A percentile compares a stretch with the other conserved stretches of the same genome.
phyloP scores from a whole-genome alignment of 2,888 invertebrate genomes.

The Parnassius apollo region DNA sequence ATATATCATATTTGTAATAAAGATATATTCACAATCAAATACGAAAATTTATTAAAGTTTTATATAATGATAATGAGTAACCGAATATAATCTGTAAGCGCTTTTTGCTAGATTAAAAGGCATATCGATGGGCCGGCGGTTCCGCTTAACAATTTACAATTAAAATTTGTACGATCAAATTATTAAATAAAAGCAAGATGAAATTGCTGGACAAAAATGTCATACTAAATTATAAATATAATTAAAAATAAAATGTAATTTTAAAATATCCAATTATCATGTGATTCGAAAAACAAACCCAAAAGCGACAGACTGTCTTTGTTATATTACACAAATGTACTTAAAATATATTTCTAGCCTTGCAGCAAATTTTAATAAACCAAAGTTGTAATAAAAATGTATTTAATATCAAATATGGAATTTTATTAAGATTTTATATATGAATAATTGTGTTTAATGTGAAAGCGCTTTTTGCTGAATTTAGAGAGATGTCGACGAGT shows the following conservation, averaged over 20 bases:
- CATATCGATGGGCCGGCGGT: conserved; percentile 40
- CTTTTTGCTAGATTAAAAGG: conserved; percentile 13
- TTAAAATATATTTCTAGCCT: conserved; percentile 1
- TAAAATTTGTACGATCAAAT: neutral
- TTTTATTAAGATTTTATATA: neutral
- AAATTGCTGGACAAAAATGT: neutral
- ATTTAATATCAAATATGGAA: conserved; percentile 5
- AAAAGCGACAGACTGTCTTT: too few species aligned
- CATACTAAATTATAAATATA: conserved; percentile 7
- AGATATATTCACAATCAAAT: conserved; percentile 9
- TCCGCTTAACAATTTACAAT: conserved; percentile 31
- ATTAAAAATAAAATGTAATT: conserved; percentile 11
- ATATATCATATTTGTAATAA: neutral
- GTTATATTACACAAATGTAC: too few species aligned
- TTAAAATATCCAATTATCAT: too few species aligned
- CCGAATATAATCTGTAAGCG: conserved; percentile 4
- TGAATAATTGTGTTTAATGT: conserved; percentile 4
- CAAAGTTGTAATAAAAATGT: neutral
- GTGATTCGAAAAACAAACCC: too few species aligned
- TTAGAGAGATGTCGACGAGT: conserved; percentile 33
- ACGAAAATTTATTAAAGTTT: neutral
- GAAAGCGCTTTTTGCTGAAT: conserved; percentile 6
- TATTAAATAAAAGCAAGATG: neutral
- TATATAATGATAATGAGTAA: neutral
- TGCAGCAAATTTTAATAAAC: conserved; percentile 1